Base-by-base conservation (phyloP, 2,113 vertebrate species). In the Bambusicola thoracicus region DNA sequence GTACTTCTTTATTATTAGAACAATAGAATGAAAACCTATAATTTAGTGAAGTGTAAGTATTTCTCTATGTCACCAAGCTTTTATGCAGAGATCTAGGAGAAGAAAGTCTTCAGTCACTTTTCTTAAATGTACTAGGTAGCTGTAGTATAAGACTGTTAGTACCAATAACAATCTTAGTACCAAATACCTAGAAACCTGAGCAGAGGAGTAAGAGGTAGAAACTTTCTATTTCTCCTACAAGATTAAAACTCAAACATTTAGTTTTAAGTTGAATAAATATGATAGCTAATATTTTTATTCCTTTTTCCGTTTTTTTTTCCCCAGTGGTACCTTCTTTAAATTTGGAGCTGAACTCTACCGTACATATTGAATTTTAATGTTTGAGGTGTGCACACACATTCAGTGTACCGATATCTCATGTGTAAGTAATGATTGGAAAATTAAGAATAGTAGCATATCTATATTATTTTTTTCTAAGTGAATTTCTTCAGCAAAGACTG, bases 211-310 rank as follows among this genome's bases (percentile, higher is more conserved):
- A 68, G 22, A 41, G 8, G 15, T 34, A 70, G 3, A 7, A 69
- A 32, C 29, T 58, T 70, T 51, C 10, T 20, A 58, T 10, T n/a
- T 40, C 56, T 65, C 36, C 24, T 46, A 13, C 27, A 68, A 58
- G 32, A 40, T 49, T 65, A 7, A 24, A 32, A 44, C 38, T 75
- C 48, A 79, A 48, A 61, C 6, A 61, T 73, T 36, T 12, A 78
- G 34, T 10, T 46, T 77, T 34, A 74, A 87, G 2, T 32, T 29
- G 32, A 51, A 63, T 72, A 38, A 24, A 30, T 19, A 1, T 22
- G 12, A 11, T 16, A n/a, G 1, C 11, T 5, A 3, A 2, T 13
- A 8, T 22, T 36, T 27, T 25, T 29, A 21, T 59, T 68, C 2
- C 0, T 43, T 74, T 90, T 63, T 53, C 27, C 25, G 27, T 4